Evolutionary conservation across 2,888 invertebrate genomes (phyloP).

Genomic region (Pinctada fucata): DNA sequence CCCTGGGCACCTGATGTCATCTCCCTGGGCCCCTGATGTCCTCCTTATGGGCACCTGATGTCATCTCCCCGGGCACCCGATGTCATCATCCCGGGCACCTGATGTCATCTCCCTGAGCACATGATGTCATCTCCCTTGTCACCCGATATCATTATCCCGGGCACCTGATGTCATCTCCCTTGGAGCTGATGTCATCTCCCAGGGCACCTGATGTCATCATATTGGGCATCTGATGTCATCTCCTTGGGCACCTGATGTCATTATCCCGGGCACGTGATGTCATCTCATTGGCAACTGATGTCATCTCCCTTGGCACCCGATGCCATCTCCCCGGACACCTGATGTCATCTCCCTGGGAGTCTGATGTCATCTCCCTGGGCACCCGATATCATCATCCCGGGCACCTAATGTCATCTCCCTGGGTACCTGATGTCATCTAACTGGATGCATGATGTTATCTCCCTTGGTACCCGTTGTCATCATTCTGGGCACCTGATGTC

Average conservation of each 20-base stretch:
- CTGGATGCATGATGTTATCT: no score
- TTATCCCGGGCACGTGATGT: no score
- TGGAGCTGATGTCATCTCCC: no score
- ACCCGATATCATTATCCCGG: no score
- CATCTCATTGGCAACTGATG: neutral
- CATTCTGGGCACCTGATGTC: no score
- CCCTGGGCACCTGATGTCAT: neutral
- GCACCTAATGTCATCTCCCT: no score
- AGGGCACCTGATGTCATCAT: no score
- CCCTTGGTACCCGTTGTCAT: no score
- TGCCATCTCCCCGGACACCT: neutral
- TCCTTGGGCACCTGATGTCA: no score
- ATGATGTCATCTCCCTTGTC: neutral
- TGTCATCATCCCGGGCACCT: neutral
- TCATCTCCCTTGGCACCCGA: neutral
- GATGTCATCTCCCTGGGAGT: neutral
- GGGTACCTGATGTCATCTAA: no score
- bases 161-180: no score
- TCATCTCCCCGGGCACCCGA: neutral
- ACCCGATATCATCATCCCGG: neutral
- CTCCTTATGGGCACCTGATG: neutral
- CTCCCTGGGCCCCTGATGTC: neutral
- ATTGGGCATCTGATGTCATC: no score
- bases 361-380: neutral
- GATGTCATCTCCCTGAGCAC: neutral